Conservation (phyloP, 2,113 vertebrate species). For the Loxodonta africana region DNA sequence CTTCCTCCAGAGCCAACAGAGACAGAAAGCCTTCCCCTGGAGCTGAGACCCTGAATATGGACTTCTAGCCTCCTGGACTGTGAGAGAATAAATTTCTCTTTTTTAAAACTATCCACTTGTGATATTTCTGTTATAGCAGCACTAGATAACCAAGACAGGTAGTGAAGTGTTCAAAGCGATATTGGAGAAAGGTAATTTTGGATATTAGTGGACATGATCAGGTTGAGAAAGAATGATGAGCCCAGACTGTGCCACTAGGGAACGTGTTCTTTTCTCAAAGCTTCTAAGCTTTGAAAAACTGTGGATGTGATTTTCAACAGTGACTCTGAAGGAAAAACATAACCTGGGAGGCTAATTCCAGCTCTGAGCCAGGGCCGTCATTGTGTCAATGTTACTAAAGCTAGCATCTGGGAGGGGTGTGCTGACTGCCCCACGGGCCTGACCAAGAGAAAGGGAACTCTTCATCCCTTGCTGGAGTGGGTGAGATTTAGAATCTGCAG, state of each 20-base stretch:
- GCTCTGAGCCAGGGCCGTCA: not conserved
- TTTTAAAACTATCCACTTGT: no score
- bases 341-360: not conserved
- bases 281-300: not conserved
- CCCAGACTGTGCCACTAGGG: fast-evolving
- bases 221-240: not conserved
- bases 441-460: not conserved
- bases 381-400: not conserved
- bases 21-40: no score
- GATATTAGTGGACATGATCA: not conserved
- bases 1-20: no score
- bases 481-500: not conserved
- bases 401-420: not conserved
- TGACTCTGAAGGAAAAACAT: not conserved
- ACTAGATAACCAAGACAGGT: no score
- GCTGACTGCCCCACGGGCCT: no score
- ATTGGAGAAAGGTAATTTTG: not conserved
- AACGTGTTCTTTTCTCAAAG: not conserved
- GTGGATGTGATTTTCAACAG: not conserved
- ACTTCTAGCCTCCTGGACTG: no score
- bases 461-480: not conserved
- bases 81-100: no score
- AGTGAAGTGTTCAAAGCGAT: not conserved
- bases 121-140: no score
- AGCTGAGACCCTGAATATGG: no score